Evolutionary conservation across 2,797 vertebrate genomes (phyloP).

Genomic region (Sternarchorhynchus goeldii): DNA sequence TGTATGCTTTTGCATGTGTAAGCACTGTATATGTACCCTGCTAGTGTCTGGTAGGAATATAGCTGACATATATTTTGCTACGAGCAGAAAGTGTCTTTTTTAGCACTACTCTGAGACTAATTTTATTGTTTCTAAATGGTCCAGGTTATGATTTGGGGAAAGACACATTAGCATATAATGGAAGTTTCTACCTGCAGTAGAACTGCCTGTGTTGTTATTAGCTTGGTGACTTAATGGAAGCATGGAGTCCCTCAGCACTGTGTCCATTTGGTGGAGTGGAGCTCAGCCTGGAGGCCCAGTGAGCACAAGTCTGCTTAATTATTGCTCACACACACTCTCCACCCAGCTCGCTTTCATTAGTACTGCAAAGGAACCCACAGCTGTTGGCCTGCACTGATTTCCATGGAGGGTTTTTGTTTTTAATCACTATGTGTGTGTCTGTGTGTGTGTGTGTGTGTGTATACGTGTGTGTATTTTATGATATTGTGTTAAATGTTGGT

Average conservation of each 20-base stretch:
- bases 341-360: conserved; percentile 23
- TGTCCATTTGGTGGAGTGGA: conserved; percentile 37
- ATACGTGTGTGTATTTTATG: background rate
- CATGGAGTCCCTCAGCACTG: conserved; percentile 3
- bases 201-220: conserved; percentile 3
- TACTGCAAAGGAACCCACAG: conserved; percentile 35
- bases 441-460: background rate
- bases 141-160: conserved; percentile 18
- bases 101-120: background rate
- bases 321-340: conserved; percentile 31
- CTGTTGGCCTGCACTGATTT: conserved; percentile 36
- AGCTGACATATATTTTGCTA: background rate
- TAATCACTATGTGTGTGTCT: background rate
- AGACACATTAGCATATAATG: conserved; percentile 13
- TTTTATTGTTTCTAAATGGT: conserved; percentile 11
- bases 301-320: conserved; percentile 46
- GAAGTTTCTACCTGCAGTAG: background rate
- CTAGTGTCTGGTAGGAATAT: too few species aligned
- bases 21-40: too few species aligned
- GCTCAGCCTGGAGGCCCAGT: conserved; percentile 27
- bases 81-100: background rate
- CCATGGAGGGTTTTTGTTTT: conserved; percentile 23
- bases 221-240: background rate
- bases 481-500: background rate
- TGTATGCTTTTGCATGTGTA: too few species aligned